Percentiles rank a stretch among this genome's conserved stretches.
Conservation (phyloP, 2,113 vertebrate genomes). For the Saimiri boliviensis region DNA sequence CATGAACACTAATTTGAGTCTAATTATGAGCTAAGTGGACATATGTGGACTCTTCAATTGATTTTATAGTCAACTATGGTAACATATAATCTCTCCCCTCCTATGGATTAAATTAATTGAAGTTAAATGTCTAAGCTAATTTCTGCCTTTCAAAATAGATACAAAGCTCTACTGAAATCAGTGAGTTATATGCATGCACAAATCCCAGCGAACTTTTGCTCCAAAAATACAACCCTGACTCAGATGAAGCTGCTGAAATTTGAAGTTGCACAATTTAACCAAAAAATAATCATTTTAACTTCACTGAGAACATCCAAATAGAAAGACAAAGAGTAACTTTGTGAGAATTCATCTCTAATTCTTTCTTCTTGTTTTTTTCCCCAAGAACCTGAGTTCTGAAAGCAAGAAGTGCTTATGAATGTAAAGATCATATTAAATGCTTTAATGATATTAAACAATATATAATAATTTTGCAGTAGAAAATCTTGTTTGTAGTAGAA, state of each 20-base stretch:
- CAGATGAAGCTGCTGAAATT: not conserved
- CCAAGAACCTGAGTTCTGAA: slow-evolving; percentile 34
- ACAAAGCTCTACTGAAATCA: slow-evolving; percentile 12
- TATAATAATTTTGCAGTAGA: not conserved
- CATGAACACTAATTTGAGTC: not conserved
- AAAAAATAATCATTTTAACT: slow-evolving; percentile 23
- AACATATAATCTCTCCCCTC: not conserved
- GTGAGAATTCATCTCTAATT: slow-evolving; percentile 12
- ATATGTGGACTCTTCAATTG: not conserved
- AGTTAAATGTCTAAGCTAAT: slow-evolving; percentile 22
- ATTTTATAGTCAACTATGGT: not conserved
- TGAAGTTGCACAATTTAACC: not conserved
- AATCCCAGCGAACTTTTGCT: not conserved
- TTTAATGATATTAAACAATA: not conserved
- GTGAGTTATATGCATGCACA: not conserved
- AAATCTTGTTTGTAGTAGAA: slow-evolving; percentile 3
- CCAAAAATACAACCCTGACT: not conserved
- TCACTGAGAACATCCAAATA: slow-evolving; percentile 22
- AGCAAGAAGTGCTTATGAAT: slow-evolving; percentile 8
- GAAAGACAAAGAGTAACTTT: not conserved
- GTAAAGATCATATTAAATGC: slow-evolving; percentile 14
- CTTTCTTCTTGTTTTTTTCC: not conserved
- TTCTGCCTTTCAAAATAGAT: not conserved
- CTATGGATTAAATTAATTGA: not conserved
- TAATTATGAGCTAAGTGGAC: not conserved